phyloP scores from a whole-genome alignment of 2,888 invertebrate species.

The Apamea crenata region DNA sequence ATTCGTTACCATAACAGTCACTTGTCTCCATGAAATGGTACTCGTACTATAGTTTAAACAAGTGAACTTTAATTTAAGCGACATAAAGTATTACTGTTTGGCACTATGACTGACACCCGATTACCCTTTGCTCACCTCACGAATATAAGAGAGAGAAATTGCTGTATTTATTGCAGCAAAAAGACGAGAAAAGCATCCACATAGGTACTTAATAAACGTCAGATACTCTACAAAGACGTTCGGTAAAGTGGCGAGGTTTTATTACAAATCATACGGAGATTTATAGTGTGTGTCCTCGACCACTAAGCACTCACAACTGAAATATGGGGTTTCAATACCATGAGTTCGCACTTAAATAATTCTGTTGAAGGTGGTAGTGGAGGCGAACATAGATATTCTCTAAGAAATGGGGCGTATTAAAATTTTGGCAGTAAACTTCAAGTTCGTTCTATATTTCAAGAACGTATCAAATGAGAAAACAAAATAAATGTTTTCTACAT shows the following conservation, averaged over 20 bases:
- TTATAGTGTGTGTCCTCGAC: conserved; percentile 77
- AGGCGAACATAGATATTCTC: background rate
- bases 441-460: conserved; percentile 40
- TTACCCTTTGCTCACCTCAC: conserved; percentile 63
- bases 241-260: conserved; percentile 71
- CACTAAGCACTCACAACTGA: conserved; percentile 73
- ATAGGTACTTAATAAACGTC: conserved; percentile 62
- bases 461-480: conserved; percentile 34
- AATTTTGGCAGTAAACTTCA: conserved; percentile 35
- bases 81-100: conserved; percentile 48
- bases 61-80: conserved; percentile 18
- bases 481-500: conserved; percentile 1
- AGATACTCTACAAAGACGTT: conserved; percentile 62
- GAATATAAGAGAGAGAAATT: conserved; percentile 51
- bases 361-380: conserved; percentile 41
- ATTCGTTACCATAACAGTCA: background rate
- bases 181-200: conserved; percentile 46
- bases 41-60: background rate
- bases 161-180: conserved; percentile 60
- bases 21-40: background rate
- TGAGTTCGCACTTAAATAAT: conserved; percentile 57
- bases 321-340: conserved; percentile 74
- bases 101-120: conserved; percentile 61
- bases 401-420: conserved; percentile 18
- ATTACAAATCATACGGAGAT: conserved; percentile 79